Percentiles rank a stretch among this genome's conserved stretches.
These are phyloP conservation scores for Plestiodon gilberti DNA, from an alignment of 2,113 vertebrate species.

Conservation along the genomic window DNA sequence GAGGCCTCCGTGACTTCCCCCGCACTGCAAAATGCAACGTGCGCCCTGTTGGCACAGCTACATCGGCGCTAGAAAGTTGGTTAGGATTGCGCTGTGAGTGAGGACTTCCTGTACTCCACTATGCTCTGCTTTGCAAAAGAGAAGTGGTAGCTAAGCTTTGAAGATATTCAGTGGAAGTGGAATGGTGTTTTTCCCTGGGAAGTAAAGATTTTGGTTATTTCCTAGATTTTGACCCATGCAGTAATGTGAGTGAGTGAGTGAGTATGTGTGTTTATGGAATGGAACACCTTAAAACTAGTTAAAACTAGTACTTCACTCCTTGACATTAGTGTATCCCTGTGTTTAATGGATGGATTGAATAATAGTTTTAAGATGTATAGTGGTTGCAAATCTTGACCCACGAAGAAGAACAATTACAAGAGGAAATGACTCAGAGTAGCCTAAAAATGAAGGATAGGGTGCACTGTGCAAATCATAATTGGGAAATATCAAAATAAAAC, in stretches of 20 bases:
- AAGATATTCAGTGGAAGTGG: not conserved
- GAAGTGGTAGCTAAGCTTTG: too few species aligned
- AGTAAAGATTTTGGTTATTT: not conserved
- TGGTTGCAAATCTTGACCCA: not conserved
- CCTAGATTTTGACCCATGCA: not conserved
- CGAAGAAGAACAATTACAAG: not conserved
- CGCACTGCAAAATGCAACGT: too few species aligned
- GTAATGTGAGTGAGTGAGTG: too few species aligned
- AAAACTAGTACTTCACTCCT: not conserved
- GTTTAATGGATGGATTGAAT: too few species aligned
- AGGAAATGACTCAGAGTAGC: not conserved
- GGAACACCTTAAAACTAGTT: constrained; percentile 12
- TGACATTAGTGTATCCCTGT: rapidly evolving
- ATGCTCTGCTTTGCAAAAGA: not conserved
- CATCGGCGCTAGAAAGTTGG: too few species aligned
- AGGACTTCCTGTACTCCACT: not conserved
- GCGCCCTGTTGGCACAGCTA: too few species aligned
- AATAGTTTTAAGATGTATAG: too few species aligned
- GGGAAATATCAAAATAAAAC: not conserved
- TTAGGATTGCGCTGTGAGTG: too few species aligned
- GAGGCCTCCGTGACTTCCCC: too few species aligned
- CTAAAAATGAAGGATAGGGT: not conserved
- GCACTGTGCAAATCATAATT: not conserved
- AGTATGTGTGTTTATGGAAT: not conserved
- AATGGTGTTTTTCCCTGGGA: not conserved